Evolutionary conservation across 2,888 invertebrate genomes (phyloP).

Genomic region (Drosophila ezoana): DNA sequence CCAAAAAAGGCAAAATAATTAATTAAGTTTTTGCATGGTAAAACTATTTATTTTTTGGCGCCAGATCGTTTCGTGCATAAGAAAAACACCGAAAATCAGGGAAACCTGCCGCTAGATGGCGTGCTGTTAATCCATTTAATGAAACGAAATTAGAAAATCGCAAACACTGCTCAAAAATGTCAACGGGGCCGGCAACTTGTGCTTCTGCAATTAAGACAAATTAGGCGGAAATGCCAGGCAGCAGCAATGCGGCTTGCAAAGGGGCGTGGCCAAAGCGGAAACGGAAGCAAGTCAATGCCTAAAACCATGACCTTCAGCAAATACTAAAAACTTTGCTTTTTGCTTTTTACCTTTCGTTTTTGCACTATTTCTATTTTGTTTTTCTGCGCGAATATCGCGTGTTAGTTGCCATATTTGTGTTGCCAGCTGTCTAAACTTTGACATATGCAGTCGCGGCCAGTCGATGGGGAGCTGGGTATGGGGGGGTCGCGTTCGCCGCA

Average conservation of each 20-base stretch:
- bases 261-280: slow-evolving; percentile 19
- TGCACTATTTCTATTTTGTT: slow-evolving; percentile 7
- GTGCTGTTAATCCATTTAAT: slow-evolving; percentile 65
- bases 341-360: slow-evolving; percentile 1
- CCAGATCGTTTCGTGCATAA: slow-evolving; percentile 37
- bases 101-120: slow-evolving; percentile 30
- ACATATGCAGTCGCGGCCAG: slow-evolving; percentile 65
- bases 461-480: background rate
- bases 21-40: slow-evolving; percentile 58
- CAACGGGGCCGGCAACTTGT: slow-evolving; percentile 31
- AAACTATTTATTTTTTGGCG: slow-evolving; percentile 31
- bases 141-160: slow-evolving; percentile 27
- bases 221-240: slow-evolving; percentile 70
- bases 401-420: slow-evolving; percentile 77
- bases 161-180: slow-evolving; percentile 64
- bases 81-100: background rate
- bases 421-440: slow-evolving; percentile 79
- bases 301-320: slow-evolving; percentile 55
- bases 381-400: slow-evolving; percentile 67
- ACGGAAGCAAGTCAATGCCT: slow-evolving; percentile 52
- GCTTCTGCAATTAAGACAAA: slow-evolving; percentile 68
- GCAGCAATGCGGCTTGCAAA: slow-evolving; percentile 11
- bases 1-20: slow-evolving; percentile 58
- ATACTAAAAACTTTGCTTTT: slow-evolving; percentile 17
- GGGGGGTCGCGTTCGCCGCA: background rate